Evolutionary conservation across 1,140 invertebrate species (phyloP).

Genomic region (Dreissena rostriformis): DNA sequence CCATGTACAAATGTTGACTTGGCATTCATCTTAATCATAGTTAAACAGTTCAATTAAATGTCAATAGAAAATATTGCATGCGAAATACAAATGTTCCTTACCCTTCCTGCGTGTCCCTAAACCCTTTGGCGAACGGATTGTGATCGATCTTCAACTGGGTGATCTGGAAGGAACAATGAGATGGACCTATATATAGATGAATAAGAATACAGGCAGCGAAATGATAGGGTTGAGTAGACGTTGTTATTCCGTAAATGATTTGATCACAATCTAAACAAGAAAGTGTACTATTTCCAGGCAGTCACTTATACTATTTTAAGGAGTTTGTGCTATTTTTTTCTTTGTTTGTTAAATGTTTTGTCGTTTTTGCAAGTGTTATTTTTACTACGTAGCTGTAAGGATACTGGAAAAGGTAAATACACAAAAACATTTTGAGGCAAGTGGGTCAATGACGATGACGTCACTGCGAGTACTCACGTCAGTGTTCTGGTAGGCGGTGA

Average conservation of each 20-base stretch:
- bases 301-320: not conserved
- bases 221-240: not conserved
- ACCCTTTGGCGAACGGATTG: slow-evolving; percentile 99
- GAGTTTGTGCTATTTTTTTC: not conserved
- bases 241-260: too few species aligned
- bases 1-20: not conserved
- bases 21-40: not conserved
- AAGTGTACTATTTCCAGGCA: not conserved
- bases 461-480: slow-evolving; percentile 63
- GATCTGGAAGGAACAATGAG: slow-evolving; percentile 87
- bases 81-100: slow-evolving; percentile 18
- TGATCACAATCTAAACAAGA: not conserved
- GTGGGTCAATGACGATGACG: not conserved
- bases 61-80: not conserved
- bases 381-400: not conserved
- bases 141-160: slow-evolving; percentile 99
- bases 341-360: not conserved
- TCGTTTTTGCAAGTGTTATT: not conserved
- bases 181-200: not conserved
- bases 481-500: slow-evolving; percentile 78
- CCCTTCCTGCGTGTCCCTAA: slow-evolving; percentile 89
- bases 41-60: not conserved
- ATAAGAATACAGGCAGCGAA: not conserved
- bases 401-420: not conserved
- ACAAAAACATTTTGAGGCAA: not conserved